Conservation (phyloP, 1,140 invertebrate species). For the Nasonia giraulti region DNA sequence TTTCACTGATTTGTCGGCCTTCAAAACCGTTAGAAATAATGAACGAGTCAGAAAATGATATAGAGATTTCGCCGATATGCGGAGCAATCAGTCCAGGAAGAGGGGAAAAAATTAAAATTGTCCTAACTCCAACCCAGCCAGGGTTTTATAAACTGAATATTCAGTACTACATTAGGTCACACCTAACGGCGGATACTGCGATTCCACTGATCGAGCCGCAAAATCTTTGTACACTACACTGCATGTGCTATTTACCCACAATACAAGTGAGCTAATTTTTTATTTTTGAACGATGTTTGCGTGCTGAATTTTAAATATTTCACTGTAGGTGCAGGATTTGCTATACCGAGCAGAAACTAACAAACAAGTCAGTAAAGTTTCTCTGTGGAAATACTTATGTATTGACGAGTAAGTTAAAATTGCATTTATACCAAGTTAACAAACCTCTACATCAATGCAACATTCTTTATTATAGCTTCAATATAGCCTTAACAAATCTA, state of each 20-base stretch:
- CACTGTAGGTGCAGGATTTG: constrained; percentile 59
- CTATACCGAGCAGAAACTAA: constrained; percentile 53
- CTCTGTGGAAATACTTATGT: constrained; percentile 59
- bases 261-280: constrained; percentile 56
- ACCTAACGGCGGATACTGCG: constrained; percentile 29
- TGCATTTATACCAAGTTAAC: background rate
- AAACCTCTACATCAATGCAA: background rate
- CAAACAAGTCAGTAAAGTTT: constrained; percentile 56
- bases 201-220: constrained; percentile 38
- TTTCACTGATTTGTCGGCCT: constrained; percentile 52
- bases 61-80: constrained; percentile 56
- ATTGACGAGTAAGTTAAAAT: constrained; percentile 59
- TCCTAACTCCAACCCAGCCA: constrained; percentile 52
- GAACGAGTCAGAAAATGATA: constrained; percentile 51
- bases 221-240: constrained; percentile 58
- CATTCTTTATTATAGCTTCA: constrained; percentile 56
- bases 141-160: constrained; percentile 61
- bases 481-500: constrained; percentile 55
- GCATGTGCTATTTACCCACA: constrained; percentile 59
- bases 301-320: background rate
- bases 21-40: constrained; percentile 44
- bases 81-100: constrained; percentile 53
- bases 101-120: constrained; percentile 55
- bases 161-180: constrained; percentile 57
- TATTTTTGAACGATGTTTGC: too few species aligned